These are phyloP conservation scores for Avahi laniger DNA, from an alignment of 2,797 vertebrate species.

Conservation along the genomic window DNA sequence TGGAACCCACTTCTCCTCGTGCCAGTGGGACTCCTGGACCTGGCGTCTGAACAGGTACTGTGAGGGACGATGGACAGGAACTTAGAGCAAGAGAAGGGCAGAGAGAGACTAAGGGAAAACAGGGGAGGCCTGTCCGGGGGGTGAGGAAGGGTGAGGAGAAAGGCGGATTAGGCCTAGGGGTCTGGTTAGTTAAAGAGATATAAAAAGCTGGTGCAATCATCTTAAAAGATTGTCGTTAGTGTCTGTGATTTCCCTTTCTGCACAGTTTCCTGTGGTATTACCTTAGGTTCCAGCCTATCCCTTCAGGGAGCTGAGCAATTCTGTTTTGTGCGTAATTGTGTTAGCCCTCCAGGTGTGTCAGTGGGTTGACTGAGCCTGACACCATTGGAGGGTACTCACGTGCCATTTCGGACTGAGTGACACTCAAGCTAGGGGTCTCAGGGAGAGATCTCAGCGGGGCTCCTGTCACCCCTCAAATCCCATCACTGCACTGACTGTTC, in stretches of 20 bases:
- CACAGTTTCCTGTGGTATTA: not conserved
- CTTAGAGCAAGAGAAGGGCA: not conserved
- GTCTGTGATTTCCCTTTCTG: not conserved
- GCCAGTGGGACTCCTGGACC: not conserved
- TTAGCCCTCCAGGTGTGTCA: too few relatives aligned
- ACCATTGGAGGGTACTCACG: not conserved
- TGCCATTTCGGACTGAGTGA: not conserved
- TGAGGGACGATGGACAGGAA: not conserved
- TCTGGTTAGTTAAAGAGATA: not conserved
- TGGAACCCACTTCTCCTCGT: not conserved
- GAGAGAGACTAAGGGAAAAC: not conserved
- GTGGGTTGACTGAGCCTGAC: not conserved
- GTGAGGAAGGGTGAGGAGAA: not conserved
- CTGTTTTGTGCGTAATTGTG: not conserved
- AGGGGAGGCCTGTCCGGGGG: not conserved
- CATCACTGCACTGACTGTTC: not conserved
- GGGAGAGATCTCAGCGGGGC: not conserved
- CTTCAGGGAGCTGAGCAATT: not conserved
- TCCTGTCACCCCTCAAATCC: not conserved
- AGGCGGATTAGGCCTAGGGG: accelerated
- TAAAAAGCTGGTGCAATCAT: accelerated
- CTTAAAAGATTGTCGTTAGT: not conserved
- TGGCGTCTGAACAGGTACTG: not conserved
- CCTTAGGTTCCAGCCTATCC: too few relatives aligned
- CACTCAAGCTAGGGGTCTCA: not conserved